phyloP scores from a whole-genome alignment of 2,113 vertebrate genomes.

The Lophotis ruficrista region DNA sequence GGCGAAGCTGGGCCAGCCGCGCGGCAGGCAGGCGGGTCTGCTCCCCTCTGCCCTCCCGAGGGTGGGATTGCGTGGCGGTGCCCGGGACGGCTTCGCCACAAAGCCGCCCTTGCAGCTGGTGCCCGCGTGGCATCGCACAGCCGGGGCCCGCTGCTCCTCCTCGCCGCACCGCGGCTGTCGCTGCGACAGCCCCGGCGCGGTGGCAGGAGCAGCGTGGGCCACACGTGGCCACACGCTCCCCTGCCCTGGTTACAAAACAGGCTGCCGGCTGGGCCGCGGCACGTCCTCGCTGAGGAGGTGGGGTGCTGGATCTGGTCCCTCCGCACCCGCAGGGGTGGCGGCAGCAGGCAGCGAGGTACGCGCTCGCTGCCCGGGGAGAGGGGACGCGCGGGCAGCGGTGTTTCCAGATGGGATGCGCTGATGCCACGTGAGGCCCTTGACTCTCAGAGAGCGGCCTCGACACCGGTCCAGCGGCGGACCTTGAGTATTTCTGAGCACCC shows the following conservation, averaged over 20 bases:
- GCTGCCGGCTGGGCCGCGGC: neutral
- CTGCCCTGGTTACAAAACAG: fast-evolving
- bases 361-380: fast-evolving
- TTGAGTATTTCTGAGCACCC: neutral
- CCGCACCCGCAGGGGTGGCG: neutral
- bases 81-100: fast-evolving
- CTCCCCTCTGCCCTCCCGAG: neutral
- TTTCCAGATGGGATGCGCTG: neutral
- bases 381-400: fast-evolving
- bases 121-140: fast-evolving
- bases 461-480: neutral
- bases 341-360: neutral
- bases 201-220: fast-evolving
- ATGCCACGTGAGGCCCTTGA: neutral
- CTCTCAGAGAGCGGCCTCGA: neutral
- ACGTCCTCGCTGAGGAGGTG: fast-evolving
- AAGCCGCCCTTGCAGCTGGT: neutral
- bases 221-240: neutral
- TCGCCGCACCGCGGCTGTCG: fast-evolving
- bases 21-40: too few relatives aligned
- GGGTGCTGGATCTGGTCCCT: neutral
- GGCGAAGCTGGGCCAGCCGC: neutral
- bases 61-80: fast-evolving
- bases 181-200: fast-evolving
- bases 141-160: neutral